A percentile compares a stretch with the other conserved stretches of the same genome.
phyloP scores from a whole-genome alignment of 1,140 invertebrate species.

The Chrysoperla carnea region DNA sequence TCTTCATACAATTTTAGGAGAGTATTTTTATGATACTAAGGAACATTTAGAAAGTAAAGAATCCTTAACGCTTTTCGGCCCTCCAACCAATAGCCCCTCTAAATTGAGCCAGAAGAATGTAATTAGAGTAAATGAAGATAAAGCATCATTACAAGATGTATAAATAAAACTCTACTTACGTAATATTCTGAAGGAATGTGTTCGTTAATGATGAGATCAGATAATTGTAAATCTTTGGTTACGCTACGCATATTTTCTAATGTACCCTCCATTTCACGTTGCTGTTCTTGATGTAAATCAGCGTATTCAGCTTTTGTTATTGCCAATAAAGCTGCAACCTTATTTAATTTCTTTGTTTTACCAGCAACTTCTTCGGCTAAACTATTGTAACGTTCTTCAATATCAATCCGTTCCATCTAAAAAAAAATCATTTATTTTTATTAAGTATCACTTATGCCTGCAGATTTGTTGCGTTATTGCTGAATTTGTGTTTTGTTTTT shows the following conservation, averaged over 20 bases:
- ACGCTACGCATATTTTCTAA: conserved; percentile 82
- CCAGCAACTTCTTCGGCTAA: conserved; percentile 86
- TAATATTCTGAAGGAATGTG: conserved; percentile 87
- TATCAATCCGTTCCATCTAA: conserved; percentile 76
- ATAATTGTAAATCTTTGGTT: conserved; percentile 77
- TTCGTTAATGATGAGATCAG: conserved; percentile 67
- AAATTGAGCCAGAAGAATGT: too few relatives aligned
- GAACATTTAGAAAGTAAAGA: too few relatives aligned
- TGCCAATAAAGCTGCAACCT: conserved; percentile 64
- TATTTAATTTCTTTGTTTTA: conserved; percentile 85
- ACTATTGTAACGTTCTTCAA: conserved; percentile 90
- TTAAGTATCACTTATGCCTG: too few relatives aligned
- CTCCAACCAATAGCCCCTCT: too few relatives aligned
- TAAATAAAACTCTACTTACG: conserved; percentile 8
- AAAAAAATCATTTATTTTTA: not conserved
- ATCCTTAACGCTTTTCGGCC: too few relatives aligned
- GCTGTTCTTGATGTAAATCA: conserved; percentile 85
- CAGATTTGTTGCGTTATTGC: too few relatives aligned
- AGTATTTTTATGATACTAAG: too few relatives aligned
- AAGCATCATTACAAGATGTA: too few relatives aligned
- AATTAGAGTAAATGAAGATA: too few relatives aligned
- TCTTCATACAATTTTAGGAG: too few relatives aligned
- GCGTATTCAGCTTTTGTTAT: conserved; percentile 71
- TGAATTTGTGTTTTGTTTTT: too few relatives aligned
- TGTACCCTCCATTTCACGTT: conserved; percentile 89